Conservation (phyloP, 2,888 invertebrate species). For the Cloeon dipterum region DNA sequence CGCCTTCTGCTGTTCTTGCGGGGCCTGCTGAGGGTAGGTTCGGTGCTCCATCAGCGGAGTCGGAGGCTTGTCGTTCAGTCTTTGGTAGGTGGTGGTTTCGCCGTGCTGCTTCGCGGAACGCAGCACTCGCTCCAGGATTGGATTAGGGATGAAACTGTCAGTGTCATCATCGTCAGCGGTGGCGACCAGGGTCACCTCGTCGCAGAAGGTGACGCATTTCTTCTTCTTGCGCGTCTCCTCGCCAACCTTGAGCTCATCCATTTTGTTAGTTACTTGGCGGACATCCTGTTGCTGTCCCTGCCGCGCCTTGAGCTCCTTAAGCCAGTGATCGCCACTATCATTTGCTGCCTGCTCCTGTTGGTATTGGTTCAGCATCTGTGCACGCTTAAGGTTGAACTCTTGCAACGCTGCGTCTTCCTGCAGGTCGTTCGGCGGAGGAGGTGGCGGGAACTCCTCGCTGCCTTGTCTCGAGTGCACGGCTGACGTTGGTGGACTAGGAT, state of each 20-base stretch:
- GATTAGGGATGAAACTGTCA: slow-evolving; percentile 76
- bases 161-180: slow-evolving; percentile 83
- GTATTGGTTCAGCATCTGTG: neutral
- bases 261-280: neutral
- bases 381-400: no score
- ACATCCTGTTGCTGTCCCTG: slow-evolving; percentile 16
- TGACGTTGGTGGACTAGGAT: slow-evolving; percentile 55
- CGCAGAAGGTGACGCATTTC: slow-evolving; percentile 87
- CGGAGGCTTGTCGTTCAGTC: slow-evolving; percentile 1
- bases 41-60: slow-evolving; percentile 4
- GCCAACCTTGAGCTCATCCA: neutral
- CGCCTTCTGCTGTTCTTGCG: slow-evolving; percentile 1
- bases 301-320: slow-evolving; percentile 53
- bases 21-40: slow-evolving; percentile 4
- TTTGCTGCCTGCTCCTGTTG: neutral
- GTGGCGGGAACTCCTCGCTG: slow-evolving; percentile 75
- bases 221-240: slow-evolving; percentile 28
- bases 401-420: slow-evolving; percentile 16
- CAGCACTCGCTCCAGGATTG: slow-evolving; percentile 64
- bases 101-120: slow-evolving; percentile 53
- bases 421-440: slow-evolving; percentile 26
- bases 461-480: slow-evolving; percentile 62
- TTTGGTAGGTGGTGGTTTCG: neutral
- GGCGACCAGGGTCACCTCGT: slow-evolving; percentile 78
- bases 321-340: slow-evolving; percentile 33